Evolutionary conservation across 2,888 invertebrate species (phyloP), one percentile per base, ranked within the genome.

Genomic region (Erebia ligea): DNA sequence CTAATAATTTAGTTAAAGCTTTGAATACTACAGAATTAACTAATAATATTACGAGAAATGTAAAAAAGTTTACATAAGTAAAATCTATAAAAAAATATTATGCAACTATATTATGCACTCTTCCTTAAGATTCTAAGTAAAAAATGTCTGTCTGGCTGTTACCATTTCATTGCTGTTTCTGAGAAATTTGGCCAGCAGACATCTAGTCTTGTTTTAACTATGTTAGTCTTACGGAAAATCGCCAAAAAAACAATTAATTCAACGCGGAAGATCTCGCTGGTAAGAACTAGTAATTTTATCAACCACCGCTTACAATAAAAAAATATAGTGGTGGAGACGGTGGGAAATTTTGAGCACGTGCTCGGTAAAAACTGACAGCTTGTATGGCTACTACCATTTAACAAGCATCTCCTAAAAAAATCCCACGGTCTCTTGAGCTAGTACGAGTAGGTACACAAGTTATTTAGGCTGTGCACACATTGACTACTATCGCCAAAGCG

Each of bases 251-350:
- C 13, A 1, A 25, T 25, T 6, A 57, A 57, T 1, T 9, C 19
- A 19, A 56, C 4, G n/a, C n/a, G 15, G n/a, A 56, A 9, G 25
- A 13, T 25, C 10, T 59, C 4, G 59, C n/a, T 11, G 13, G 10
- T 45, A 45, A 45, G 5, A 19, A 21, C 17, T 54, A 73, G 69
- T 67, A 76, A 76, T 76, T 73, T 69, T 70, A 78, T 75, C 77
- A 67, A 75, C 64, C 75, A 64, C 62, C 73, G 70, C 70, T 72
- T 73, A 75, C 78, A 42, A 13, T 45, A 45, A 45, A 61, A 40
- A n/a, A 10, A 17, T 17, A 9, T 54, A 19, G 17, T 54, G 3
- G 17, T 10, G 19, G 54, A 54, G 54, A 54, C 54, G 9, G 17
- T 19, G 54, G 54, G 9, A 11, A 54, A 9, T 54, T 54, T 54